Percentiles rank a stretch among this genome's conserved stretches.
These are phyloP conservation scores for Dichetophora obliterata DNA, from an alignment of 2,888 invertebrate species.

Conservation along the genomic window DNA sequence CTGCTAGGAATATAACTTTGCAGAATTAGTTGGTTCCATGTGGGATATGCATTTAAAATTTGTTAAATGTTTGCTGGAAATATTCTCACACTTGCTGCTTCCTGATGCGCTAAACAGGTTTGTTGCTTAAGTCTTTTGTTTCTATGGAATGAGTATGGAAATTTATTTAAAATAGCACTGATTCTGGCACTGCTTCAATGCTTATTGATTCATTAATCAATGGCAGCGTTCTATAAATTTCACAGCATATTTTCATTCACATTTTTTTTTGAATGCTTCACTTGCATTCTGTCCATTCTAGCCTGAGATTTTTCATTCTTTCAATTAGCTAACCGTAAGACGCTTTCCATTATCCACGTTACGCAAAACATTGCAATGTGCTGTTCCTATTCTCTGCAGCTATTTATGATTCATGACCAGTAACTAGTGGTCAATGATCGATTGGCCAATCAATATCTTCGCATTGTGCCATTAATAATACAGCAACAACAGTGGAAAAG, in stretches of 20 bases:
- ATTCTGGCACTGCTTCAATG: background rate
- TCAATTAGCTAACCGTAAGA: conserved; percentile 15
- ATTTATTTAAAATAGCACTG: background rate
- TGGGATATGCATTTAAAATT: background rate
- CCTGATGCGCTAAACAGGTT: background rate
- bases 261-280: background rate
- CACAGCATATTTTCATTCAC: background rate
- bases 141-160: too few relatives aligned
- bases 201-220: conserved; percentile 25
- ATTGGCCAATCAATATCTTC: conserved; percentile 38
- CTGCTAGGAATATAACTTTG: too few relatives aligned
- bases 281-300: background rate
- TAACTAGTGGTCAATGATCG: conserved; percentile 34
- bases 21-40: background rate
- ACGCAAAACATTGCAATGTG: conserved; percentile 7
- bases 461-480: conserved; percentile 32
- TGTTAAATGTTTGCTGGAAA: background rate
- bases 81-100: background rate
- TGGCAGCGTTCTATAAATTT: conserved; percentile 20
- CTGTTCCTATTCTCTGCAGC: background rate
- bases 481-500: background rate
- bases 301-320: background rate
- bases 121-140: too few relatives aligned
- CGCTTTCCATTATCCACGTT: conserved; percentile 1
- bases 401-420: conserved; percentile 10